Conservation (phyloP, 2,797 vertebrate species). For the Cyprinella venusta region DNA sequence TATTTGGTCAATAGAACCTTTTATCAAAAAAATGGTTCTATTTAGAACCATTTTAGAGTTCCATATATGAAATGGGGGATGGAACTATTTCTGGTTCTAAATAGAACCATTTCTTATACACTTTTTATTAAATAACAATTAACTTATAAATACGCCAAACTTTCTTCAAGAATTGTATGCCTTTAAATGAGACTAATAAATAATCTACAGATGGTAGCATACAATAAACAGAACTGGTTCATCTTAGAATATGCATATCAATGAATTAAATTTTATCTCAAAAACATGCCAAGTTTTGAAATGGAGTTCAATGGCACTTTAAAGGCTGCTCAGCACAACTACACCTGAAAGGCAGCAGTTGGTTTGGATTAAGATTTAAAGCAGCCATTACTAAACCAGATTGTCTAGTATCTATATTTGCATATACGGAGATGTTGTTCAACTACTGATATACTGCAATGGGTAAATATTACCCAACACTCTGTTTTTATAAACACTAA, state of each 20-base stretch:
- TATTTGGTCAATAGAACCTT: too few species aligned
- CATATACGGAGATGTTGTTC: not conserved
- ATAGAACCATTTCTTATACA: too few species aligned
- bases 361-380: not conserved
- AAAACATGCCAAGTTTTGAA: not conserved
- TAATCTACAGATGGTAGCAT: not conserved
- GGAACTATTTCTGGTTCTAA: too few species aligned
- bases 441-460: not conserved
- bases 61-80: too few species aligned
- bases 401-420: constrained; percentile 13
- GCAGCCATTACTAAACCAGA: constrained; percentile 13
- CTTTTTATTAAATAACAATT: not conserved
- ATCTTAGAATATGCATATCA: not conserved
- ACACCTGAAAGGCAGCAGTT: not conserved
- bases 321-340: not conserved
- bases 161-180: not conserved
- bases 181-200: not conserved
- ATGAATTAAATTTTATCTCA: not conserved
- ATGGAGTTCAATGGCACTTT: not conserved
- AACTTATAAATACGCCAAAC: not conserved
- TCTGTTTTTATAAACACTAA: constrained; percentile 7
- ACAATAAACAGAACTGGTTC: not conserved
- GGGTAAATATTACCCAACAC: constrained; percentile 16
- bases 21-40: too few species aligned
- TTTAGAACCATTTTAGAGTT: too few species aligned